Percentiles rank a stretch among this genome's conserved stretches.
These are phyloP conservation scores for Saccopteryx bilineata DNA, from an alignment of 2,113 vertebrate species.

Conservation along the genomic window DNA sequence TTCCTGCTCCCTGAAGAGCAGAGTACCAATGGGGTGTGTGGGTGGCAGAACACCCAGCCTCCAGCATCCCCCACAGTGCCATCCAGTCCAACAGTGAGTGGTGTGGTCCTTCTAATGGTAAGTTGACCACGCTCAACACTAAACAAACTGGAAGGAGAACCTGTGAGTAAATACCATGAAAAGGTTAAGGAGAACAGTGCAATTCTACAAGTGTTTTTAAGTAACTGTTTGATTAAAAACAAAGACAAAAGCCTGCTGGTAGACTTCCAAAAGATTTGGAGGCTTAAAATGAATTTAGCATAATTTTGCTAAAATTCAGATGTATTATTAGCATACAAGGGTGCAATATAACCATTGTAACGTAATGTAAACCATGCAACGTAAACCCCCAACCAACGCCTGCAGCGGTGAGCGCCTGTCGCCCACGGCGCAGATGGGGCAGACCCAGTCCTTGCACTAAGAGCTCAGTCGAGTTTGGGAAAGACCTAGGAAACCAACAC, in stretches of 20 bases:
- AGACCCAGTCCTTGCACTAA: background rate
- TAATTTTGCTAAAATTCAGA: background rate
- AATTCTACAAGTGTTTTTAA: background rate
- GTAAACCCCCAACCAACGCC: background rate
- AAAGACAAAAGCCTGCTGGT: background rate
- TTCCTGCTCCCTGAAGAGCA: background rate
- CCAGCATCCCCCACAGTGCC: background rate
- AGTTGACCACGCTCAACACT: background rate
- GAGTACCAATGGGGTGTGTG: background rate
- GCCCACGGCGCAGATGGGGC: rapidly evolving
- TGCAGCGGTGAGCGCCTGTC: background rate
- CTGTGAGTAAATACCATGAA: background rate
- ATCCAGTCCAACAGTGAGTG: rapidly evolving
- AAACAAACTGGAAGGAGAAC: background rate
- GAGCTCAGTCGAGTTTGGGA: background rate
- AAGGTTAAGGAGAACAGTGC: rapidly evolving
- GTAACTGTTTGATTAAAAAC: background rate
- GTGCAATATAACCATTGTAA: no score
- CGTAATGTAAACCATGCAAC: no score
- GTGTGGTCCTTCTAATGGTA: rapidly evolving
- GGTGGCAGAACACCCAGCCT: background rate
- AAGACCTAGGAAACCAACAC: background rate
- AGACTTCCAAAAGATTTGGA: background rate
- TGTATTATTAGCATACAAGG: background rate
- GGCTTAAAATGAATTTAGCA: background rate